These are phyloP conservation scores for Pongo abelii DNA, from an alignment of 2,113 vertebrate species.

Conservation along the genomic window DNA sequence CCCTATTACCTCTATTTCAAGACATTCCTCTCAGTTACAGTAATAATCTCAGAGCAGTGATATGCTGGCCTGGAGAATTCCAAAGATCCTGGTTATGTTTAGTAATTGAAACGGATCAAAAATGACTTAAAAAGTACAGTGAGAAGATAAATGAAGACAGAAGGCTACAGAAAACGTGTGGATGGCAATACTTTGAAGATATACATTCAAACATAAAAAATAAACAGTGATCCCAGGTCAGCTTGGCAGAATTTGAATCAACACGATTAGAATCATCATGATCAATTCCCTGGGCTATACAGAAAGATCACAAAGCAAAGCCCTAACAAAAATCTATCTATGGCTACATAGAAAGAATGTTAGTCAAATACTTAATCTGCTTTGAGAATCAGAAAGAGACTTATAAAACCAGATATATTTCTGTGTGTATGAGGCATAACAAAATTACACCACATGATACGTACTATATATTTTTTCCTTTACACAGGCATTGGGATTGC, in stretches of 20 bases:
- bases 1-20: not conserved
- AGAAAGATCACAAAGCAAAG: not conserved
- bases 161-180: not conserved
- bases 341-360: not conserved
- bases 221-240: not conserved
- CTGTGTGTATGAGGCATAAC: not conserved
- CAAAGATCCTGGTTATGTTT: not conserved
- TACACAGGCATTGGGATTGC: not conserved
- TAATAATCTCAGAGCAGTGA: not conserved
- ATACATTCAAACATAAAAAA: conserved; percentile 6
- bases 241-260: not conserved
- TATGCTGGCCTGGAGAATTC: not conserved
- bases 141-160: not conserved
- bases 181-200: not conserved
- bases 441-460: not conserved
- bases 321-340: not conserved
- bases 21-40: not conserved
- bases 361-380: not conserved
- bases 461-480: not conserved
- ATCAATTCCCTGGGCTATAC: not conserved
- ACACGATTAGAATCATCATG: not conserved
- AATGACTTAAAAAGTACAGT: not conserved
- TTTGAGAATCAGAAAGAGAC: not conserved
- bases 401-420: not conserved
- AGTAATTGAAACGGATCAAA: not conserved